phyloP scores from a whole-genome alignment of 2,797 vertebrate species.

The Enteromius treurensis region DNA sequence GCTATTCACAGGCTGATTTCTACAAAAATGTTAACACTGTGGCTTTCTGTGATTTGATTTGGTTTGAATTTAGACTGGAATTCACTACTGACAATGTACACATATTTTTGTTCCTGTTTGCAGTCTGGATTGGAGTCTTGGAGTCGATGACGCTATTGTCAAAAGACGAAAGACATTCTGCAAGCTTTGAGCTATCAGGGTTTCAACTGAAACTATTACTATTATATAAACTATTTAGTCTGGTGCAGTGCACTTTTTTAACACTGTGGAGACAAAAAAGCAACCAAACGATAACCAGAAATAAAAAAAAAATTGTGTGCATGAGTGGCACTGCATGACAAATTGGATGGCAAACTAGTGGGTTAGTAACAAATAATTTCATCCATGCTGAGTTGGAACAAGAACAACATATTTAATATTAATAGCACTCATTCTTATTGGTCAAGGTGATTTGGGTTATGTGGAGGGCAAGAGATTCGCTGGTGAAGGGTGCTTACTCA shows the following conservation, averaged over 20 bases:
- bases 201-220: too few species aligned
- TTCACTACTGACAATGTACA: not conserved
- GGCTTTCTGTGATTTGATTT: not conserved
- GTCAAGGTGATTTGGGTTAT: not conserved
- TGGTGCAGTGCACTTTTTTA: not conserved
- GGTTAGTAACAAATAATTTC: not conserved
- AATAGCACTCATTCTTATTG: not conserved
- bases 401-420: not conserved
- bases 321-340: not conserved
- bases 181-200: not conserved
- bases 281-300: not conserved
- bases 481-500: slow-evolving; percentile 1
- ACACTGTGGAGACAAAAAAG: not conserved
- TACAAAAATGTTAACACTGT: not conserved
- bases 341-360: not conserved
- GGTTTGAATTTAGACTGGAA: not conserved
- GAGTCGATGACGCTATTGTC: not conserved
- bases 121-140: not conserved
- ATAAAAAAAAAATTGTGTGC: too few species aligned
- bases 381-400: not conserved
- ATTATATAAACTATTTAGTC: too few species aligned
- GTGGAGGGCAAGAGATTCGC: not conserved
- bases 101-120: not conserved
- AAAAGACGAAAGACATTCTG: not conserved
- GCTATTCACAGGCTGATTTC: not conserved